Percentiles rank a stretch among this genome's conserved stretches.
Conservation (phyloP, 2,888 invertebrate species). For the Drosophila nr. fundita region DNA sequence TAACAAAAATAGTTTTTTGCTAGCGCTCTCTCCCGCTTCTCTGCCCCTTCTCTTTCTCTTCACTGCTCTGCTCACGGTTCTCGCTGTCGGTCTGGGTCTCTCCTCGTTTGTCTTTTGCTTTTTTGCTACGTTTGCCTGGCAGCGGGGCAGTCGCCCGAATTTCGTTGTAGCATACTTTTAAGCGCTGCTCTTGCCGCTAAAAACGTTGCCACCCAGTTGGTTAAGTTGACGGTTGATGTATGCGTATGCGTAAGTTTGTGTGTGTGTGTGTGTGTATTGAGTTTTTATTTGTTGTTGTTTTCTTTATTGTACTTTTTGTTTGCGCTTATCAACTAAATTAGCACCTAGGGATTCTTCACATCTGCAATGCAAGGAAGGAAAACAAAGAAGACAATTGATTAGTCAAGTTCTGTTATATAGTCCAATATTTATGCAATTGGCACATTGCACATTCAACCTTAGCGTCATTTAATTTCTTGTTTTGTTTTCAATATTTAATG, state of each 20-base stretch:
- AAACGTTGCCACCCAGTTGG: slow-evolving; percentile 62
- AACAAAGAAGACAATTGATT: slow-evolving; percentile 40
- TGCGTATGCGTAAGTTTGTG: slow-evolving; percentile 2
- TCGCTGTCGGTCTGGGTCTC: slow-evolving; percentile 2
- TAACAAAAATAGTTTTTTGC: slow-evolving; percentile 49
- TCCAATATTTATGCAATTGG: slow-evolving; percentile 66
- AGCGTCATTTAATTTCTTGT: slow-evolving; percentile 41
- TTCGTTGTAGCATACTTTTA: slow-evolving; percentile 68
- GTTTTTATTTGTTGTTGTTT: slow-evolving; percentile 23
- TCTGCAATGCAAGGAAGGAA: slow-evolving; percentile 69
- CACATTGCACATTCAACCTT: slow-evolving; percentile 68
- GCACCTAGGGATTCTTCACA: slow-evolving; percentile 85
- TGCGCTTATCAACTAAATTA: slow-evolving; percentile 84
- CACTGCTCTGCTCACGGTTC: slow-evolving; percentile 4
- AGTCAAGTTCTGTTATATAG: slow-evolving; percentile 19
- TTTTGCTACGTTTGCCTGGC: slow-evolving; percentile 63
- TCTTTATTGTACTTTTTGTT: slow-evolving; percentile 71
- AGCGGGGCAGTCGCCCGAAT: slow-evolving; percentile 26
- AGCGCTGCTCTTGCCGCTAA: slow-evolving; percentile 35
- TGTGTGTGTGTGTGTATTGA: slow-evolving; percentile 1
- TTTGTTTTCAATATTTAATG: slow-evolving; percentile 19
- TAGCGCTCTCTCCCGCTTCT: slow-evolving; percentile 19
- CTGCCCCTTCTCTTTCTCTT: slow-evolving; percentile 7
- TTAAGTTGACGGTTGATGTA: slow-evolving; percentile 21
- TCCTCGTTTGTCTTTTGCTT: slow-evolving; percentile 21